phyloP scores from a whole-genome alignment of 2,113 vertebrate genomes.

The Eurystomus gularis region DNA sequence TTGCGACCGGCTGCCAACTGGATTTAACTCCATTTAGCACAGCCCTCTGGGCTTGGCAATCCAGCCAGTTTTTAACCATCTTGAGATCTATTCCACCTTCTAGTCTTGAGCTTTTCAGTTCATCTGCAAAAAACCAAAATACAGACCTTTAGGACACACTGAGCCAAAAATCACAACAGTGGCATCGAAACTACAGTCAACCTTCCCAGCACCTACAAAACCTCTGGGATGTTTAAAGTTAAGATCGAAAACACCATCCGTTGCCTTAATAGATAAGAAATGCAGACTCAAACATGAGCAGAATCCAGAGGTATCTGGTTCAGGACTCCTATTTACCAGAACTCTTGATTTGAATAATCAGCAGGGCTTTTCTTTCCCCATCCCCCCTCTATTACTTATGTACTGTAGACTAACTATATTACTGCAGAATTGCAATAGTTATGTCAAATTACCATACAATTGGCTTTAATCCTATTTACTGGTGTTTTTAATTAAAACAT shows the following conservation, averaged over 20 bases:
- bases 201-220: not conserved
- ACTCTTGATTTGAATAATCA: not conserved
- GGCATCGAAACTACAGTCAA: not conserved
- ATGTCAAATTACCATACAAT: slow-evolving; percentile 2
- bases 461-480: slow-evolving; percentile 39
- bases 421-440: not conserved
- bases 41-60: too few relatives aligned
- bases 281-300: not conserved
- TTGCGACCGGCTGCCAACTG: too few relatives aligned
- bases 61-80: too few relatives aligned
- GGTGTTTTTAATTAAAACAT: slow-evolving; percentile 40
- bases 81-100: not conserved
- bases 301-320: not conserved
- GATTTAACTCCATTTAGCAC: too few relatives aligned
- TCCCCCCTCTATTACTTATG: not conserved
- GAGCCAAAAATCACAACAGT: not conserved
- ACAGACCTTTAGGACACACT: not conserved
- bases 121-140: not conserved
- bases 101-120: not conserved
- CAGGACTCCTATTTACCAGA: not conserved
- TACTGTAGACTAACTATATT: not conserved
- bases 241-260: not conserved
- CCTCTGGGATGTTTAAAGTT: not conserved
- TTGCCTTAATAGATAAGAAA: not conserved
- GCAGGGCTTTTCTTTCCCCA: not conserved